Evolutionary conservation across 2,888 invertebrate genomes (phyloP).

Genomic region (Asteroscopus sphinx): DNA sequence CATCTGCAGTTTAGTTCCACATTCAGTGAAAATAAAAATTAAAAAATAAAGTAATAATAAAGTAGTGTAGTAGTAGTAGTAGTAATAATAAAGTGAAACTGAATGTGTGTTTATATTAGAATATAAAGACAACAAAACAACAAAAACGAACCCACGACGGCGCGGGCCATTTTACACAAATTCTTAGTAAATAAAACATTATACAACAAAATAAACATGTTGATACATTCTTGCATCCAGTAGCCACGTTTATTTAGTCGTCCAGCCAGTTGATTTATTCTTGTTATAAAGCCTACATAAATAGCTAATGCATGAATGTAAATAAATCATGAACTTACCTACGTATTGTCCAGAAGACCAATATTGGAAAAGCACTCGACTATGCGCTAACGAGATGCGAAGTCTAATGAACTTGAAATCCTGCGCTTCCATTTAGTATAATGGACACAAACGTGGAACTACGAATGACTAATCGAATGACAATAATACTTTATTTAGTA

Average conservation of each 20-base stretch:
- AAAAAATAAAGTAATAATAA: no score
- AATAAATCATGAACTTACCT: slow-evolving; percentile 60
- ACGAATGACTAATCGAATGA: slow-evolving; percentile 62
- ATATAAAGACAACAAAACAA: no score
- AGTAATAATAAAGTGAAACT: no score
- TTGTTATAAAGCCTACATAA: slow-evolving; percentile 55
- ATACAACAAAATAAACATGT: slow-evolving; percentile 12
- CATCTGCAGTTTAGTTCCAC: no score
- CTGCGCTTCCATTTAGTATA: slow-evolving; percentile 85
- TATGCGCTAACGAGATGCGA: slow-evolving; percentile 85
- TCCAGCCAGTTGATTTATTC: slow-evolving; percentile 48
- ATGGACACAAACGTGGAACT: slow-evolving; percentile 76
- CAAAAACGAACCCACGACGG: no score
- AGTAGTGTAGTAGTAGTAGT: no score
- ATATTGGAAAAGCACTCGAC: slow-evolving; percentile 87
- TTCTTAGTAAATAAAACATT: slow-evolving; percentile 1
- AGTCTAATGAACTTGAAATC: slow-evolving; percentile 88
- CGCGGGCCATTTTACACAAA: not conserved
- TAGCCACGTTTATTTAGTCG: slow-evolving; percentile 39
- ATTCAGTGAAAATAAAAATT: no score
- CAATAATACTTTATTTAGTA: no score
- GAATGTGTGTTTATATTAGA: no score
- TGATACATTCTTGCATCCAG: slow-evolving; percentile 27
- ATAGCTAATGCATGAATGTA: slow-evolving; percentile 60
- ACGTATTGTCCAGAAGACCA: slow-evolving; percentile 76